Conservation (phyloP, 1,140 invertebrate genomes). For the Oppia nitens region DNA sequence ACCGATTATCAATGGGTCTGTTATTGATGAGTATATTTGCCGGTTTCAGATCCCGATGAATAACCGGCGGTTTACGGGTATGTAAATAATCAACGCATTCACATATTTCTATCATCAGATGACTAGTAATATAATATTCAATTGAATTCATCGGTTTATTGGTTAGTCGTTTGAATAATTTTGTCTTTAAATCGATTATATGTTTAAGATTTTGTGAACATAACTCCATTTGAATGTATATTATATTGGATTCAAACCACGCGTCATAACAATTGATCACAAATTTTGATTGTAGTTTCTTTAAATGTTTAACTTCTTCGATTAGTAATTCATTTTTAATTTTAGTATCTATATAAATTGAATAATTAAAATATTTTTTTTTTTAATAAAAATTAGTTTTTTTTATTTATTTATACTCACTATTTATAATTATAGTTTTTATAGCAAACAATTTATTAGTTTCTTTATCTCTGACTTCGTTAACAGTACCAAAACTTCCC, state of each 20-base stretch:
- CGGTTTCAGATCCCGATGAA: constrained; percentile 81
- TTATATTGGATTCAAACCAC: background rate
- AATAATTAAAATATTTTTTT: background rate
- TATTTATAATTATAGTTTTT: constrained; percentile 43
- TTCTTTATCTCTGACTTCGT: constrained; percentile 42
- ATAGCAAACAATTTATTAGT: constrained; percentile 49
- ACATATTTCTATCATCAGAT: background rate
- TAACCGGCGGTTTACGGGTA: constrained; percentile 36
- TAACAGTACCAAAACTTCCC: constrained; percentile 55
- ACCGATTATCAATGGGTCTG: constrained; percentile 36
- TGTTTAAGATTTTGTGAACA: background rate
- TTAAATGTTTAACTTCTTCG: background rate
- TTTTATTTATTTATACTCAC: constrained; percentile 32
- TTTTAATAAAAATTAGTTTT: background rate
- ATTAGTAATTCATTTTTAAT: background rate
- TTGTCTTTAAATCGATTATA: background rate
- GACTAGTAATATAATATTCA: background rate
- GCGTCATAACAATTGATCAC: background rate
- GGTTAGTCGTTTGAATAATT: background rate
- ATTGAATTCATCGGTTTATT: background rate
- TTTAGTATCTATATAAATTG: background rate
- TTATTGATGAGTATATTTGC: constrained; percentile 82
- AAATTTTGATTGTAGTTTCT: background rate
- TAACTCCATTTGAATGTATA: background rate
- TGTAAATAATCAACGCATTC: background rate